Base-by-base conservation (phyloP, 2,888 invertebrate genomes). In the Trisateles emortualis region DNA sequence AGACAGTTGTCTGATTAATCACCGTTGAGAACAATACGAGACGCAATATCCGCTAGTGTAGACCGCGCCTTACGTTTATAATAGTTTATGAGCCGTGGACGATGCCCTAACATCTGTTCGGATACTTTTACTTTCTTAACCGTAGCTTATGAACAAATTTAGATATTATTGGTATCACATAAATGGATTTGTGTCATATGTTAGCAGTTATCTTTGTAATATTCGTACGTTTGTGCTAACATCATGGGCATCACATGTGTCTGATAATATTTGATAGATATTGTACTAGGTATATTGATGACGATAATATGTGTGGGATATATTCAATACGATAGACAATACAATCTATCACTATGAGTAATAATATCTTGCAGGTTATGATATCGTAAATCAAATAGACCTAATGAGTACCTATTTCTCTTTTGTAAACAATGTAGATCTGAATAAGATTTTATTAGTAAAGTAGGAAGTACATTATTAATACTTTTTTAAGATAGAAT, bases 21-120 rank as follows among this genome's bases (percentile, higher is more conserved):
- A 70, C 72, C 64, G 60, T 52, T 43, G 72, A 76, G 77, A 85
- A 87, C 86, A 86, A 87, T 85, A 72, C 76, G 57, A 54, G 64
- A 71, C 73, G 83, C 84, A 83, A 86, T 74, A 79, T 87, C 87
- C 86, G 86, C 68, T 50, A 59, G 72, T 74, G 75, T 76, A 74
- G 59, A 61, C 68, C 72, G 78, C 74, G 76, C 69, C 80, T 71
- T 64, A 56, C 51, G 52, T 58, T 68, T 68, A 70, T 41, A 52
- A 52, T 38, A 59, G 52, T 81, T 74, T 78, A 79, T 79, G 76
- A 73, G 66, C 72, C 79, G 75, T 72, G 68, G 60, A 63, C 64
- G 60, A 48, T 48, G 56, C 51, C 63, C 58, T 53, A 68, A 62
- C 76, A 72, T 72, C 71, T 76, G 69, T 40, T 49, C 24, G 43